Base-by-base conservation (phyloP, 2,113 vertebrate genomes). In the Colossoma macropomum region DNA sequence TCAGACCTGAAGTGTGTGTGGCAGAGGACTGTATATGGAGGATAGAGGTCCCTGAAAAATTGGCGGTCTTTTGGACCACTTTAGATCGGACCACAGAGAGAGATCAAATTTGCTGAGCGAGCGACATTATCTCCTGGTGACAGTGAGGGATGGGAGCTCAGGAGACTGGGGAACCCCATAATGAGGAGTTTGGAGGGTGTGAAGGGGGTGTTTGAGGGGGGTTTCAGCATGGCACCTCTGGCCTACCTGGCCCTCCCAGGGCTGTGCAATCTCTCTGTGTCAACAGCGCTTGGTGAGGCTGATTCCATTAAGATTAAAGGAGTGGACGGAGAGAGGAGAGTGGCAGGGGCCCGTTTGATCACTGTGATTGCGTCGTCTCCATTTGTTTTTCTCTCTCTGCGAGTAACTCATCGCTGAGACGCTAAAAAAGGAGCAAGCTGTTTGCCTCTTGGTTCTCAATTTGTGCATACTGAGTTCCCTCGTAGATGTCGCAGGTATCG, bases 291-390 rank as follows among this genome's bases (percentile, higher is more conserved):
- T 92, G 93, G 93, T 82, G 92, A 97, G 95, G 96, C 97, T 96
- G 97, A 99, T 99, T 99, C 97, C 98, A 99, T 99, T 99, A 99
- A 98, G 97, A 99, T 99, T 99, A 98, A 96, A 90, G 79, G 93
- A 93, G 92, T 93, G 88, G 41, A 81, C 84, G 85, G 89, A 63
- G 87, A 92, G 90, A 79, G 84, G 89, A 92, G 95, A 96, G 93
- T 95, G 95, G 94, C 95, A 93, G 89, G 95, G 95, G 95, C 96
- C 96, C 93, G 91, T 95, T 95, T 95, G 96, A 96, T 96, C 95
- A 91, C 87, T 92, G 91, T 84, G 92, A 93, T 93, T 95, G 95
- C 93, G 95, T 96, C 93, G 91, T 92, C 91, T 84, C 90, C 93
- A 91, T 93, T 86, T 86, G 87, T 84, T 86, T 88, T 91, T 77